phyloP scores from a whole-genome alignment of 2,797 vertebrate species.

The Phaenicophaeus curvirostris region DNA sequence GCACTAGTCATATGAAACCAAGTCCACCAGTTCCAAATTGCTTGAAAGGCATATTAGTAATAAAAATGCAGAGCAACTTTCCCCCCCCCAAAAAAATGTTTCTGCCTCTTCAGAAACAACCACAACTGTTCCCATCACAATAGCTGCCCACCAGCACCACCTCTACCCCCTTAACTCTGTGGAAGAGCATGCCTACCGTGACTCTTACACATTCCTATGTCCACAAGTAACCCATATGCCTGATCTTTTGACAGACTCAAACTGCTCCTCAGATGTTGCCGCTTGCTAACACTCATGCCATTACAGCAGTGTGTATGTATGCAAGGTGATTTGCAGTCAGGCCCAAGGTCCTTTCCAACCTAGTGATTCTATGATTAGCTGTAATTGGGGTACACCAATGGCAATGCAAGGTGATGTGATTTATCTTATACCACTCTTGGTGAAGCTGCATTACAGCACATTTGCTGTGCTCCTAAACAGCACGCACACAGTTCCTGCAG shows the following conservation, averaged over 20 bases:
- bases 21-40: neutral
- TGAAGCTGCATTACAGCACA: fast-evolving
- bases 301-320: fast-evolving
- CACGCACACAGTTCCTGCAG: neutral
- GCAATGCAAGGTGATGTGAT: fast-evolving
- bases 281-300: neutral
- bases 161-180: neutral
- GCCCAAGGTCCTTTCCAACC: no score
- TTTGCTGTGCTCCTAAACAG: neutral
- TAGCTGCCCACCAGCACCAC: neutral
- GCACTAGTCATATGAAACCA: neutral
- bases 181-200: fast-evolving
- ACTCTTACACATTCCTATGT: neutral
- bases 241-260: neutral
- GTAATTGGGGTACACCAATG: neutral
- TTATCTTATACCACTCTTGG: neutral
- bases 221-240: neutral
- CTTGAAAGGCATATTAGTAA: neutral
- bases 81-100: neutral
- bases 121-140: neutral
- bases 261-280: neutral
- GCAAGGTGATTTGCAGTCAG: neutral
- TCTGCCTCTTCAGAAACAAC: neutral
- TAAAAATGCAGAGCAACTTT: neutral
- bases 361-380: no score